phyloP scores from a whole-genome alignment of 2,888 invertebrate species.

The Ligdia adustata region DNA sequence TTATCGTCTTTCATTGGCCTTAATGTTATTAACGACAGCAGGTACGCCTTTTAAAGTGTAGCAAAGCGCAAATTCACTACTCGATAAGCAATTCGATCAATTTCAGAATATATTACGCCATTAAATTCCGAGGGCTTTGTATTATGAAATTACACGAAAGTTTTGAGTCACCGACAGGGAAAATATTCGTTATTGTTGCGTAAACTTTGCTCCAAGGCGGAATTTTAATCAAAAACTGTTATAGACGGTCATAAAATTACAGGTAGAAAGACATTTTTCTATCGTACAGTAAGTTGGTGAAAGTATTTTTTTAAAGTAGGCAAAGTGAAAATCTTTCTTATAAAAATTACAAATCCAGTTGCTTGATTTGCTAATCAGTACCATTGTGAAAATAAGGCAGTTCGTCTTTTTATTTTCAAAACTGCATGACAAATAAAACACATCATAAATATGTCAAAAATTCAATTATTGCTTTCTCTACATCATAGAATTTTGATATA shows the following conservation, averaged over 20 bases:
- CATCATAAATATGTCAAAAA: slow-evolving; percentile 4
- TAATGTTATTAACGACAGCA: too few relatives aligned
- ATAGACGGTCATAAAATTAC: slow-evolving; percentile 37
- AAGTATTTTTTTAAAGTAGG: too few relatives aligned
- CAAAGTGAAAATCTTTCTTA: too few relatives aligned
- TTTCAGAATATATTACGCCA: slow-evolving; percentile 41
- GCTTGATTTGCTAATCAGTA: too few relatives aligned
- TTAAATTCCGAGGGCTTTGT: slow-evolving; percentile 38
- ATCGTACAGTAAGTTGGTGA: too few relatives aligned
- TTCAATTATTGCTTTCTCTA: slow-evolving; percentile 8
- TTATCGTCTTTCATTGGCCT: too few relatives aligned
- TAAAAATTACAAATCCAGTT: too few relatives aligned
- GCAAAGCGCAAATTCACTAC: too few relatives aligned
- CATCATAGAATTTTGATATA: slow-evolving; percentile 3
- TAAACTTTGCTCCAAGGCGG: slow-evolving; percentile 36
- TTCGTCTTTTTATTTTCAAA: too few relatives aligned
- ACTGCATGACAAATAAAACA: too few relatives aligned
- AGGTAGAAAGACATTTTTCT: slow-evolving; percentile 31
- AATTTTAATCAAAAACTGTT: slow-evolving; percentile 42
- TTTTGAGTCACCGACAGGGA: slow-evolving; percentile 37
- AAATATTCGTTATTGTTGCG: slow-evolving; percentile 39
- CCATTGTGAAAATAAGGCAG: too few relatives aligned
- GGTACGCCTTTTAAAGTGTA: too few relatives aligned
- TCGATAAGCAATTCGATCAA: slow-evolving; percentile 43
- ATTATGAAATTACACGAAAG: slow-evolving; percentile 37